A percentile compares a stretch with the other conserved stretches of the same genome.
These are phyloP conservation scores for Gerris buenoi DNA, from an alignment of 1,140 invertebrate genomes.

Conservation along the genomic window DNA sequence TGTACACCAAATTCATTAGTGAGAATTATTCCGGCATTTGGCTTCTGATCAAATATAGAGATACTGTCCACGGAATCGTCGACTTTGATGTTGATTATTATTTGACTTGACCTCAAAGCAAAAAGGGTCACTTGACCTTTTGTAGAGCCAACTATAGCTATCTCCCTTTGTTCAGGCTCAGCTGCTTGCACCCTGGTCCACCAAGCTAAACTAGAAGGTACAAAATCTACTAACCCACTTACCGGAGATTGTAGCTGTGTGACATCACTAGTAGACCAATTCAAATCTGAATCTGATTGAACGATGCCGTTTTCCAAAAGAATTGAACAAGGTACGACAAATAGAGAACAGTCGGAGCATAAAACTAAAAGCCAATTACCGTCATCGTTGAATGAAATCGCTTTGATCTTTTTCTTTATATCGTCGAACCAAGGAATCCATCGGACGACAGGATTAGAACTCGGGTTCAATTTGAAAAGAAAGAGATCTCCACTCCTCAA, in stretches of 20 bases:
- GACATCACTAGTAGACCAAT: conserved; percentile 8
- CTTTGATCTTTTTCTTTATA: conserved; percentile 17
- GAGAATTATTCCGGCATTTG: background rate
- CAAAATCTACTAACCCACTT: background rate
- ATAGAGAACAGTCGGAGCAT: conserved; percentile 13
- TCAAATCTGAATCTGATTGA: background rate
- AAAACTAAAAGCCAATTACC: conserved; percentile 13
- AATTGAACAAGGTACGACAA: conserved; percentile 7
- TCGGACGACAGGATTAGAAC: conserved; percentile 7
- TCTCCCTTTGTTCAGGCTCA: background rate
- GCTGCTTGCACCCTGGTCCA: background rate
- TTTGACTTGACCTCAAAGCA: background rate
- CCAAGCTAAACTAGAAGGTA: conserved; percentile 12
- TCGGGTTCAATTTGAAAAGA: background rate
- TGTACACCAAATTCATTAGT: background rate
- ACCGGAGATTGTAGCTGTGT: conserved; percentile 2
- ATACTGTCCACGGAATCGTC: background rate
- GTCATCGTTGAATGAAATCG: conserved; percentile 13
- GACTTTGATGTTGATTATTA: conserved; percentile 7
- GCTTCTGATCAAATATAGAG: background rate
- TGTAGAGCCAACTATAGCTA: conserved; percentile 4
- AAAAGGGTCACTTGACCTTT: conserved; percentile 7
- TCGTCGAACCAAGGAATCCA: conserved; percentile 20
- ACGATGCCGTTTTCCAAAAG: conserved; percentile 5
- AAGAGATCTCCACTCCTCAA: conserved; percentile 14